A percentile compares a stretch with the other conserved stretches of the same genome.
phyloP scores from a whole-genome alignment of 2,888 invertebrate species.

The Dolichomitus sp. region DNA sequence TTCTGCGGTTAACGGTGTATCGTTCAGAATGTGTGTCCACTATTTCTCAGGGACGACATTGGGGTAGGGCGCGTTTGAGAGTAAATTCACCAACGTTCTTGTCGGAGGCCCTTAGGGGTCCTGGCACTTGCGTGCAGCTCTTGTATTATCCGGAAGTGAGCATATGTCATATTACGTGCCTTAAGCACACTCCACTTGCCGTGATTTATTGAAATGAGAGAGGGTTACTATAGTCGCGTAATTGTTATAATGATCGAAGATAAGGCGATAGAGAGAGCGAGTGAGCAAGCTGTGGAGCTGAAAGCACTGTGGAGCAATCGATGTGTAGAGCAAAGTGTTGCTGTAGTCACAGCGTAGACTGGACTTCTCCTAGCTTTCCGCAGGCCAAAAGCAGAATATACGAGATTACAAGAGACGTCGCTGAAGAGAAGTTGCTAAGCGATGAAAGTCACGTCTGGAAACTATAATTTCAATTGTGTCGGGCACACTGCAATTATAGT shows the following conservation, averaged over 20 bases:
- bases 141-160: background rate
- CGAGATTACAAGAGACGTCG: background rate
- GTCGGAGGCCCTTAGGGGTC: background rate
- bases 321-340: too few relatives aligned
- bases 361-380: background rate
- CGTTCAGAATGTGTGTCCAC: constrained; percentile 56
- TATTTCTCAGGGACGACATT: background rate
- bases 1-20: constrained; percentile 55
- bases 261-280: too few relatives aligned
- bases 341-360: background rate
- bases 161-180: background rate
- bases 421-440: too few relatives aligned
- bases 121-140: background rate
- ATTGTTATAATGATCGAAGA: background rate
- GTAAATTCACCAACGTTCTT: constrained; percentile 22
- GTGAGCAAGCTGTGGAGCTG: too few relatives aligned
- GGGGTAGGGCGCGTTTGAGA: constrained; percentile 26
- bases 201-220: background rate
- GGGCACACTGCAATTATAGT: too few relatives aligned
- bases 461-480: background rate
- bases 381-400: background rate
- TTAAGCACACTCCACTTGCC: background rate
- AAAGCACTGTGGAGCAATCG: too few relatives aligned
- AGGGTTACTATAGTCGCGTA: background rate
- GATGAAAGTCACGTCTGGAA: too few relatives aligned